Evolutionary conservation across 1,140 invertebrate species (phyloP), one percentile per base, ranked within the genome.

Genomic region (Aricia agestis): DNA sequence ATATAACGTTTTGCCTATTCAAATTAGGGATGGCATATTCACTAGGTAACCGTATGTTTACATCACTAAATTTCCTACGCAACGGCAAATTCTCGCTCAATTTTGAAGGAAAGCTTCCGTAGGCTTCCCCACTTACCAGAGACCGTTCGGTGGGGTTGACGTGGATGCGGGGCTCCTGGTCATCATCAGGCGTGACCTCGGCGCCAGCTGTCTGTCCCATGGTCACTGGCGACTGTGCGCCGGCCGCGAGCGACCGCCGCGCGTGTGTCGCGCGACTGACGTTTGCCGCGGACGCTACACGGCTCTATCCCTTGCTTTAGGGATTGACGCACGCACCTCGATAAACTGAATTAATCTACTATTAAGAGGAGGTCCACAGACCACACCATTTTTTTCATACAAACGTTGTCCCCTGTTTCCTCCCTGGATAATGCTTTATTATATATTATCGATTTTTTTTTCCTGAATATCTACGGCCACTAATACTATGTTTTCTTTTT

Each of bases 221-320:
- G 78, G 68, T 71, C 77, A 76, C 42, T 72, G 42, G 61, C 67
- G 71, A 59, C 42, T 71, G 68, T 70, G 82, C 82, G 80, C 79
- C 82, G 79, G 83, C 86, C 81, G 85, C 86, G 79, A 79, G 79
- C 78, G 82, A 82, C 79, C 78, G 82, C 81, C 86, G 81, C 84
- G 88, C 86, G 82, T 85, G 77, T 77, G 80, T 89, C 86, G 81
- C 85, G 86, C 84, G 81, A 82, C 82, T 80, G 83, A 79, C 83
- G 85, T 83, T 82, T 79, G 80, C 77, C 81, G 71, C 81, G 82
- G 80, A 77, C 76, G 76, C 76, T 75, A 73, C 77, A 73, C 77
- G 78, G 66, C 59, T 58, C 70, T 69, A 70, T 72, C 75, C 75
- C 76, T 69, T 76, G 67, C 63, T 19, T 61, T 81, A 83, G 78